Conservation (phyloP, 2,113 vertebrate species). For the Cathartes aura region DNA sequence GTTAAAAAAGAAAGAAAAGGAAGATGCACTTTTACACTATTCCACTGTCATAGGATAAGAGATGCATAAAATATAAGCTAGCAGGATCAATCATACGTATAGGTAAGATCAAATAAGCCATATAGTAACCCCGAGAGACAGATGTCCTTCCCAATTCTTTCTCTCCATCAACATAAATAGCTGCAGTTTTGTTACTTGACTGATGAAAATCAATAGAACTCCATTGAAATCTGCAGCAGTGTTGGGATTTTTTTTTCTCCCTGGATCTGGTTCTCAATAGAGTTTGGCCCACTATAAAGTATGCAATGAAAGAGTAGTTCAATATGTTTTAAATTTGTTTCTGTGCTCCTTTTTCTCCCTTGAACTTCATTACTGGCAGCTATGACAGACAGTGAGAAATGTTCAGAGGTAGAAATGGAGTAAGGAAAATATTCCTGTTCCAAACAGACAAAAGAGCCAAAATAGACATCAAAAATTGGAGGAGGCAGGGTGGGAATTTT, state of each 20-base stretch:
- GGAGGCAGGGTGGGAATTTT: background rate
- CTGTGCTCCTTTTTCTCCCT: background rate
- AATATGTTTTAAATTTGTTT: background rate
- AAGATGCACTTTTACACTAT: background rate
- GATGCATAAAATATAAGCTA: background rate
- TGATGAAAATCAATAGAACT: background rate
- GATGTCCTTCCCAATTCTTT: background rate
- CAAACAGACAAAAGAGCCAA: background rate
- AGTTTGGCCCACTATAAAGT: background rate
- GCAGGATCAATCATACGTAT: background rate
- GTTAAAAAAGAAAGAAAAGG: background rate
- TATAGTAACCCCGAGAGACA: background rate
- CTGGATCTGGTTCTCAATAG: background rate
- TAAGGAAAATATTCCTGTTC: background rate
- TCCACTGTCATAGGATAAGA: background rate
- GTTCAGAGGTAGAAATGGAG: background rate
- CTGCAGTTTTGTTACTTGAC: background rate
- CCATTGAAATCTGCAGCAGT: background rate
- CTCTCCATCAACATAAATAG: constrained; percentile 18
- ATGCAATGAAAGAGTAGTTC: background rate
- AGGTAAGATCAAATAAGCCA: constrained; percentile 17
- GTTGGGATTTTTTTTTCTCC: background rate
- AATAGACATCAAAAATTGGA: background rate
- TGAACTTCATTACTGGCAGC: background rate
- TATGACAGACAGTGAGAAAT: background rate